Base-by-base conservation (phyloP, 2,888 invertebrate genomes). In the Netelia fuscicornis region DNA sequence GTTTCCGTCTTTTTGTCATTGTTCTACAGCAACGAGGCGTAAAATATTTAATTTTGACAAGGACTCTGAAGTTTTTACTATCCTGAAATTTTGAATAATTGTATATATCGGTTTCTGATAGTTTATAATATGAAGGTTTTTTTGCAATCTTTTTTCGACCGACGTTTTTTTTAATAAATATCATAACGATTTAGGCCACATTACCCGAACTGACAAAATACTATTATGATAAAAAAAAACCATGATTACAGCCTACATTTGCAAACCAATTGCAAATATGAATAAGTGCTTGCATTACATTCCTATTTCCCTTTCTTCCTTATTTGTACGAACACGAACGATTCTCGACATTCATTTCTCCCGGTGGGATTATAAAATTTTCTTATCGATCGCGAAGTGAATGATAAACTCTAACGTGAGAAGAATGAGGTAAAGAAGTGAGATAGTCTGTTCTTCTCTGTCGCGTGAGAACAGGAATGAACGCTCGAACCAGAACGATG, bases 401-500 rank as follows among this genome's bases (percentile, higher is more conserved):
- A 17, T n/a, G n/a, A 17, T n/a, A 54, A 54, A 54, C n/a, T 13
- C 54, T 13, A 54, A 54, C n/a, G 54, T 17, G 54, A n/a, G 17
- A 54, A 54, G 10, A 54, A 6, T 54, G 54, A 54, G 54, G 6
- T n/a, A n/a, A 54, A 54, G 17, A 54, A 54, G 17, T n/a, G 11
- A 54, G 54, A 54, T 54, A 54, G n/a, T 13, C 13, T 37, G 37
- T 37, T 6, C 37, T 5, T 37, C 37, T 6, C 8, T 6, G 6
- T 37, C 37, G 37, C 37, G 6, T 9, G 8, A 20, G 20, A 58
- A 58, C 23, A 20, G 20, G 58, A 20, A 20, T 20, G 17, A 58
- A 20, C 58, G 58, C 58, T 58, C 58, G 58, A 58, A 20, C 58
- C 17, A 20, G 58, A 58, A 20, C 10, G 58, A 20, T 58, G 58